phyloP scores from a whole-genome alignment of 2,888 invertebrate species.

The Leptothorax acervorum region DNA sequence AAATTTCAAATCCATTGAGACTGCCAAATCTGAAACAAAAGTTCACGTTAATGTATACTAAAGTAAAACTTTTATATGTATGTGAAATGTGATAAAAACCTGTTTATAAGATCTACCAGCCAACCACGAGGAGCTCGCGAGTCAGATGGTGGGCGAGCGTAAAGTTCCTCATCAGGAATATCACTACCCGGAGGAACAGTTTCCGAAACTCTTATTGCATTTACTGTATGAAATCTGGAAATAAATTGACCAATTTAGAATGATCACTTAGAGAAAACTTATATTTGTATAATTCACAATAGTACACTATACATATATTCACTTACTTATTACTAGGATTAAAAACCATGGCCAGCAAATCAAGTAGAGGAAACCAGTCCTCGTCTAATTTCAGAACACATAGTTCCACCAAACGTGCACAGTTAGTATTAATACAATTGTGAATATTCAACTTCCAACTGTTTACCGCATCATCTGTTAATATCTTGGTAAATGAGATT shows the following conservation, averaged over 20 bases:
- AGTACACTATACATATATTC: conserved; percentile 20
- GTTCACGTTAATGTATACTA: conserved; percentile 4
- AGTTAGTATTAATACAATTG: conserved; percentile 97
- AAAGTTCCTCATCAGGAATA: conserved; percentile 90
- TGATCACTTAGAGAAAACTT: background rate
- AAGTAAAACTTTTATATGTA: background rate
- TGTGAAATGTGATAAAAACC: conserved; percentile 84
- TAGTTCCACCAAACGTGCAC: conserved; percentile 96
- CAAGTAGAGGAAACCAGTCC: conserved; percentile 96
- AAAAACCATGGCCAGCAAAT: conserved; percentile 96
- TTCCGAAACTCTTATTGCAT: conserved; percentile 92
- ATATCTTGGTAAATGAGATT: conserved; percentile 97
- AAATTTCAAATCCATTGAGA: conserved; percentile 94
- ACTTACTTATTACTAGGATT: conserved; percentile 97
- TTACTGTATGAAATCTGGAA: conserved; percentile 94
- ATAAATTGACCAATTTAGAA: background rate
- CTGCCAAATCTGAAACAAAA: conserved; percentile 91
- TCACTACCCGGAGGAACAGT: conserved; percentile 88
- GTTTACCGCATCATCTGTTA: conserved; percentile 98
- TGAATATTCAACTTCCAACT: conserved; percentile 99
- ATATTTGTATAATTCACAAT: background rate
- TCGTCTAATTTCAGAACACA: conserved; percentile 96
- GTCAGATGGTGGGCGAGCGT: conserved; percentile 92
- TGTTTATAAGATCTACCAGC: conserved; percentile 98
- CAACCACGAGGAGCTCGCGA: conserved; percentile 96